Conservation (phyloP, 2,888 invertebrate species). For the Branchellion lobata region DNA sequence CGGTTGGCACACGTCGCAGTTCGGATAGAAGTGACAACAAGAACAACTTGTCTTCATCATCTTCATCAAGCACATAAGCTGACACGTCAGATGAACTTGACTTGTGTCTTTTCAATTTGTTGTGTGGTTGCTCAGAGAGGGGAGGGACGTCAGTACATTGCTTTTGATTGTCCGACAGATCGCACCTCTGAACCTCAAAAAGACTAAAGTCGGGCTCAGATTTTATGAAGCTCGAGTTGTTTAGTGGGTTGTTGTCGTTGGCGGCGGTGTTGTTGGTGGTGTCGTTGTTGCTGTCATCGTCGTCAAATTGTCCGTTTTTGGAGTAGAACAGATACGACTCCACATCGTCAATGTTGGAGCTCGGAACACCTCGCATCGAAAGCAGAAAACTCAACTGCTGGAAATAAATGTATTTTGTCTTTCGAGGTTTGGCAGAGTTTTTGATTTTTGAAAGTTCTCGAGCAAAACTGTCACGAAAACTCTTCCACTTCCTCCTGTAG, state of each 20-base stretch:
- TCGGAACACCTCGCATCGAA: slow-evolving; percentile 22
- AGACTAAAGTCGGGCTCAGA: slow-evolving; percentile 18
- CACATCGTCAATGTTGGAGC: slow-evolving; percentile 20
- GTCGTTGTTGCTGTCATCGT: slow-evolving; percentile 7
- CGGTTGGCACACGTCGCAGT: slow-evolving; percentile 6
- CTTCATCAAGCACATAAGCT: neutral
- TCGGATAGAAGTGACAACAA: slow-evolving; percentile 24
- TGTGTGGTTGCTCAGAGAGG: neutral
- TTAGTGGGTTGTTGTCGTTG: neutral
- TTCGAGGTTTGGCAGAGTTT: slow-evolving; percentile 31
- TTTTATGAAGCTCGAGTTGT: neutral
- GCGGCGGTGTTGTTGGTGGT: no score
- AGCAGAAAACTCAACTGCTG: slow-evolving; percentile 29
- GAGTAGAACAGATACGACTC: slow-evolving; percentile 12
- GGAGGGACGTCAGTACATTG: neutral
- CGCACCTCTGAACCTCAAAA: slow-evolving; percentile 22
- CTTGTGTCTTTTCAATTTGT: neutral
- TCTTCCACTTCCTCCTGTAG: slow-evolving; percentile 39
- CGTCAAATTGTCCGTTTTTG: slow-evolving; percentile 2
- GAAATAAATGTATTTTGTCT: slow-evolving; percentile 37
- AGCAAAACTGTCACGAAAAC: slow-evolving; percentile 39
- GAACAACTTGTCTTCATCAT: slow-evolving; percentile 37
- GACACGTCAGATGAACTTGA: neutral
- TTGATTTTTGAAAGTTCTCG: slow-evolving; percentile 31
- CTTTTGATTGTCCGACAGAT: slow-evolving; percentile 7